These are phyloP conservation scores for Phenganax marumi DNA, from an alignment of 92 coral and sea anemone species.

Conservation along the genomic window DNA sequence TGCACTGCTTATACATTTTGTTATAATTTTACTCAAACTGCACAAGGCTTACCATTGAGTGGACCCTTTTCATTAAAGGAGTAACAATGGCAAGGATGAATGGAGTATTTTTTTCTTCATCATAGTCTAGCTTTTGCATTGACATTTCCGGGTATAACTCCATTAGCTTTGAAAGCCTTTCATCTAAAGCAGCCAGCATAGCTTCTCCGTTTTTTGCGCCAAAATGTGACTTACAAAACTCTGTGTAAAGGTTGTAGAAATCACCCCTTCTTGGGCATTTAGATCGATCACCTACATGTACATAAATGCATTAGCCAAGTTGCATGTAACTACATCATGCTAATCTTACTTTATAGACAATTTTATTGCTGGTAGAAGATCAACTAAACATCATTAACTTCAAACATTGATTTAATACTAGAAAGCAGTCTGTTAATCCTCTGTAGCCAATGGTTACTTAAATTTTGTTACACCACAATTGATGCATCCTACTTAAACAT, in stretches of 20 bases:
- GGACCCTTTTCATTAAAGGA: slow-evolving; percentile 31
- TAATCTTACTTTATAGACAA: not conserved
- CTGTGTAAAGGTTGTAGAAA: slow-evolving; percentile 32
- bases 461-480: not conserved
- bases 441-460: not conserved
- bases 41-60: not conserved
- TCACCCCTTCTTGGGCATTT: slow-evolving; percentile 40
- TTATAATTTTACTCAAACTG: too few relatives aligned
- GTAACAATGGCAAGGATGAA: slow-evolving; percentile 26
- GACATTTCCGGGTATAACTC: slow-evolving; percentile 15
- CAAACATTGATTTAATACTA: not conserved
- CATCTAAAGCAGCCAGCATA: slow-evolving; percentile 35
- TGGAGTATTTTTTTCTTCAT: slow-evolving; percentile 20
- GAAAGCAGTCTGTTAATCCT: not conserved
- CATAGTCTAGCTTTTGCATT: slow-evolving; percentile 29
- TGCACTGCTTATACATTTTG: too few relatives aligned
- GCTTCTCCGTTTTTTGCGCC: slow-evolving; percentile 34
- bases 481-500: not conserved
- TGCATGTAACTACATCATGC: not conserved
- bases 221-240: slow-evolving; percentile 34
- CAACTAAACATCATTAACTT: not conserved
- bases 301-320: slow-evolving; percentile 9
- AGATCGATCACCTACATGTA: slow-evolving; percentile 29
- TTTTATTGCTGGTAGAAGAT: not conserved
- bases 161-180: not conserved